These are phyloP conservation scores for Semibalanus balanoides DNA, from an alignment of 1,140 invertebrate genomes.

Conservation along the genomic window DNA sequence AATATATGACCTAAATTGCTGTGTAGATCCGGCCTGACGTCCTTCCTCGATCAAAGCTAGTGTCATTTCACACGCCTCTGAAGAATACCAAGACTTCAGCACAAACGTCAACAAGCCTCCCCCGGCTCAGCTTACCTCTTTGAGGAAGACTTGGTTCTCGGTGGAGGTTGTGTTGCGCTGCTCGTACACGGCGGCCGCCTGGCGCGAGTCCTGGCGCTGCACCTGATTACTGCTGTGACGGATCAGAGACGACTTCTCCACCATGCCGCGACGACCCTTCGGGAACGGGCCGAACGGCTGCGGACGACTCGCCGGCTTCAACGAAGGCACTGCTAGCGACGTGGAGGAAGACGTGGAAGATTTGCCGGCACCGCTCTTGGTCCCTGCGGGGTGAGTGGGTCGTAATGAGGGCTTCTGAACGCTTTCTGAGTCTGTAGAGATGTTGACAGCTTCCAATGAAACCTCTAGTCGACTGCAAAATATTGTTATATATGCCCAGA, in stretches of 20 bases:
- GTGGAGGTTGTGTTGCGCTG: conserved; percentile 42
- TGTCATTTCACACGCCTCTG: too few relatives aligned
- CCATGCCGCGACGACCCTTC: conserved; percentile 54
- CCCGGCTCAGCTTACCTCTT: conserved; percentile 42
- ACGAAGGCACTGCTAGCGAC: background rate
- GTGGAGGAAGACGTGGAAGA: conserved; percentile 1
- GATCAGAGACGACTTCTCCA: conserved; percentile 79
- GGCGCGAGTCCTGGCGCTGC: background rate
- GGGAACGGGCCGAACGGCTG: conserved; percentile 37
- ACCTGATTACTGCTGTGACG: conserved; percentile 43
- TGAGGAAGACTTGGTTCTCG: conserved; percentile 75
- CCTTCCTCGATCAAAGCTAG: too few relatives aligned
- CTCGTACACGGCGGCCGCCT: conserved; percentile 12
- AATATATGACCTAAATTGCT: too few relatives aligned
- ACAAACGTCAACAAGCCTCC: too few relatives aligned
- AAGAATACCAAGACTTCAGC: too few relatives aligned
- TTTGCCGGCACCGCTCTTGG: conserved; percentile 1
- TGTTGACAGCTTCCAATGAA: too few relatives aligned
- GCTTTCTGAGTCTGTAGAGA: too few relatives aligned
- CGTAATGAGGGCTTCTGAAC: too few relatives aligned
- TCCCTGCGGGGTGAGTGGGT: too few relatives aligned
- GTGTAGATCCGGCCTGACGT: too few relatives aligned
- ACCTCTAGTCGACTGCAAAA: too few relatives aligned
- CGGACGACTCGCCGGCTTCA: background rate
- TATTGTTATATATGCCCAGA: too few relatives aligned